Evolutionary conservation across 2,888 invertebrate species (phyloP).

Genomic region (Cynaeus angustus): DNA sequence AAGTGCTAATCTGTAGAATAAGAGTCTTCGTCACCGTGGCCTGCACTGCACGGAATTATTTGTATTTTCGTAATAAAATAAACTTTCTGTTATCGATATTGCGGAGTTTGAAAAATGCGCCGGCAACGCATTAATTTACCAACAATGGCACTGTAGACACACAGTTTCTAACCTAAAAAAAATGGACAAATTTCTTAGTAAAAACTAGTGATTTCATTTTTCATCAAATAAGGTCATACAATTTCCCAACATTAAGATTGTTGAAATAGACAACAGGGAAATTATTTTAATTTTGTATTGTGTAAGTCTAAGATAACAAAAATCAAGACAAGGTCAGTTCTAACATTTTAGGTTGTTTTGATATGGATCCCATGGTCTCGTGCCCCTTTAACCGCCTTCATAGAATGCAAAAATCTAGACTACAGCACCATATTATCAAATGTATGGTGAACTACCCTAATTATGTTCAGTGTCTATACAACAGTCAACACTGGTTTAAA

Average conservation of each 20-base stretch:
- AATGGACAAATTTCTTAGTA: no score
- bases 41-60: conserved; percentile 32
- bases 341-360: no score
- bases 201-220: no score
- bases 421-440: conserved; percentile 67
- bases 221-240: no score
- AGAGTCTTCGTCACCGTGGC: conserved; percentile 28
- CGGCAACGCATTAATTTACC: neutral
- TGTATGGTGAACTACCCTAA: conserved; percentile 67
- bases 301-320: conserved; percentile 7
- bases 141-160: neutral
- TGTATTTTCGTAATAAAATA: conserved; percentile 45
- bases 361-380: conserved; percentile 44
- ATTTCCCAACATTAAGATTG: neutral
- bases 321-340: neutral
- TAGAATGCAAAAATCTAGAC: conserved; percentile 58
- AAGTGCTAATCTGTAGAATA: conserved; percentile 27
- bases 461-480: conserved; percentile 65
- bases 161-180: neutral
- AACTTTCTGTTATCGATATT: conserved; percentile 32
- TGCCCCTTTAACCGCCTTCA: conserved; percentile 68
- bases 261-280: neutral
- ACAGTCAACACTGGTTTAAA: conserved; percentile 64
- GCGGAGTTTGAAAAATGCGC: neutral
- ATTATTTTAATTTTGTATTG: conserved; percentile 3